Evolutionary conservation across 1,140 invertebrate species (phyloP).

Genomic region (Brachionus asplanchnoidis): DNA sequence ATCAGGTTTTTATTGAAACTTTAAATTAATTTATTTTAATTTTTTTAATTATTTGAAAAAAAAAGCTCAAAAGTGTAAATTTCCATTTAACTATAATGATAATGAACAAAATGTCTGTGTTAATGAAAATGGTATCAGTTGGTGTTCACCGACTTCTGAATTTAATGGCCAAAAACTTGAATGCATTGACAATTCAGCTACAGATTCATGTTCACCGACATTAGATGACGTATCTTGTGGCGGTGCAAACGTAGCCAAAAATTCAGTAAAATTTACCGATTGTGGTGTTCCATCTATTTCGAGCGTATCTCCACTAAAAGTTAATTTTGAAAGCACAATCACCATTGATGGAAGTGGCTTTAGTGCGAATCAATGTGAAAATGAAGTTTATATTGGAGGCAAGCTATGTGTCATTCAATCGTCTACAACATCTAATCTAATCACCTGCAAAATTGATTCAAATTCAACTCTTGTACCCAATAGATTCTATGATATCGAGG

Average conservation of each 20-base stretch:
- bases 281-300: conserved; percentile 46
- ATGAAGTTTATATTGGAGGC: conserved; percentile 45
- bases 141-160: conserved; percentile 31
- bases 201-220: not conserved
- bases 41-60: not conserved
- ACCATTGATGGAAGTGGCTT: conserved; percentile 46
- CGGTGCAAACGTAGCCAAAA: not conserved
- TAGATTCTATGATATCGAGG: not conserved
- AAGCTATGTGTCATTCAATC: conserved; percentile 43
- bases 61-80: conserved; percentile 30
- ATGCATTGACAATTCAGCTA: not conserved
- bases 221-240: conserved; percentile 24
- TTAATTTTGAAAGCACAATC: conserved; percentile 43
- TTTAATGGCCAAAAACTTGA: conserved; percentile 12
- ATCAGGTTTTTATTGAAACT: not conserved
- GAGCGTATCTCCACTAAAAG: conserved; percentile 42
- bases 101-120: not conserved
- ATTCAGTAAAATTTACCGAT: conserved; percentile 44
- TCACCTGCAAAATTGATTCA: conserved; percentile 23
- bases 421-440: conserved; percentile 40
- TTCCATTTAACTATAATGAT: conserved; percentile 12
- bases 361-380: conserved; percentile 42
- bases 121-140: not conserved
- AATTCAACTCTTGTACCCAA: conserved; percentile 9
- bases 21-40: not conserved